A percentile compares a stretch with the other conserved stretches of the same genome.
phyloP scores from a whole-genome alignment of 1,140 invertebrate species.

The Megalopta genalis region DNA sequence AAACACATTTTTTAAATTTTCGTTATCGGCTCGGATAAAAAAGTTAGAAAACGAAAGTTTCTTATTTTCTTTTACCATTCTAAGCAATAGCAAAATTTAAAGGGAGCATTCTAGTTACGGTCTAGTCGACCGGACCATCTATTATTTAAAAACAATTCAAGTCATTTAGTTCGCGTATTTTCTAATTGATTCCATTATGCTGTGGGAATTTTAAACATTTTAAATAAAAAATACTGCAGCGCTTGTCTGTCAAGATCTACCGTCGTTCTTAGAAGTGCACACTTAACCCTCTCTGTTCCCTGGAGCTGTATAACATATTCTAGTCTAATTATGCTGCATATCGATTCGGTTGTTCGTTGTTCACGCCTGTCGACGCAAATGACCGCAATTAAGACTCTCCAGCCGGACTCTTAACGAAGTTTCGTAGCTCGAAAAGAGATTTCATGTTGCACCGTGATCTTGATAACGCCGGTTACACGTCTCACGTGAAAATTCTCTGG shows the following conservation, averaged over 20 bases:
- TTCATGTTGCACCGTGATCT: background rate
- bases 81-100: too few relatives aligned
- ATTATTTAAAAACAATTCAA: too few relatives aligned
- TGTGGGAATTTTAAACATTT: too few relatives aligned
- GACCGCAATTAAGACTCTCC: background rate
- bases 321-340: background rate
- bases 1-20: too few relatives aligned
- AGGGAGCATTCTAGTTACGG: too few relatives aligned
- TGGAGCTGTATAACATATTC: background rate
- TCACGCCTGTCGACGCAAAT: background rate
- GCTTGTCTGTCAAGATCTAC: background rate
- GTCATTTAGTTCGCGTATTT: too few relatives aligned
- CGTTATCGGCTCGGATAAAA: too few relatives aligned
- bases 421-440: background rate
- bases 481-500: background rate
- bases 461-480: background rate
- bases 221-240: too few relatives aligned
- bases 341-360: background rate
- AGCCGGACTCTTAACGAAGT: background rate
- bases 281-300: background rate
- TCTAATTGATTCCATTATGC: too few relatives aligned
- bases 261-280: background rate
- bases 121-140: too few relatives aligned
- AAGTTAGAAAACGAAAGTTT: too few relatives aligned
- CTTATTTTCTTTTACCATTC: too few relatives aligned